A percentile compares a stretch with the other conserved stretches of the same genome.
Conservation (phyloP, 1,140 invertebrate species). For the Drosophila sulfurigaster region DNA sequence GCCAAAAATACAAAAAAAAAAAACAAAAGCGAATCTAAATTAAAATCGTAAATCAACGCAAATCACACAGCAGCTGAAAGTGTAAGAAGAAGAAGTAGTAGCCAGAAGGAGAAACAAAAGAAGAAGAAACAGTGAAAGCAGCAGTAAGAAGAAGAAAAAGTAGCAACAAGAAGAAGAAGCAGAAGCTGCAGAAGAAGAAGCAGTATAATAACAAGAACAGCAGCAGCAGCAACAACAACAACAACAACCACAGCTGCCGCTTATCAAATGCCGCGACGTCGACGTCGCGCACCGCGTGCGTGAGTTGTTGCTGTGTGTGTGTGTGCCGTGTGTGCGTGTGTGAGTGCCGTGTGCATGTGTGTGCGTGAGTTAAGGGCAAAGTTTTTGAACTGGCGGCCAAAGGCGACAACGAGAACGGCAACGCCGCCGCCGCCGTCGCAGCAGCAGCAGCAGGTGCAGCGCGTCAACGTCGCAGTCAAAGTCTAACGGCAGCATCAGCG, state of each 20-base stretch:
- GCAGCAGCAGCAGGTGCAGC: constrained; percentile 57
- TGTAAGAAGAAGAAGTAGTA: constrained; percentile 1
- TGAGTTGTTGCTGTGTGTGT: constrained; percentile 48
- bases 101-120: neutral
- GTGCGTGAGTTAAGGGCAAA: constrained; percentile 47
- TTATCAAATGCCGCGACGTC: constrained; percentile 75
- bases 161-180: constrained; percentile 9
- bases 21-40: constrained; percentile 46
- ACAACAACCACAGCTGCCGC: constrained; percentile 36
- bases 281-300: constrained; percentile 67
- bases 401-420: constrained; percentile 69
- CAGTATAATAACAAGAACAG: neutral
- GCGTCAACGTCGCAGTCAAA: constrained; percentile 47
- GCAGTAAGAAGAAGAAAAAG: constrained; percentile 10
- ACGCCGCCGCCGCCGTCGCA: constrained; percentile 60
- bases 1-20: constrained; percentile 4
- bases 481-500: constrained; percentile 35
- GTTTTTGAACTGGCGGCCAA: constrained; percentile 79
- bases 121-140: neutral
- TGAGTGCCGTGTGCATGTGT: constrained; percentile 31
- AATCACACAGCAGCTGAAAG: constrained; percentile 29
- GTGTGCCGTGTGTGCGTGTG: constrained; percentile 15
- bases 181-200: neutral
- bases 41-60: constrained; percentile 52
- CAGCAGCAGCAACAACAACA: constrained; percentile 7